These are phyloP conservation scores for Oreonectes daqikongensis DNA, from an alignment of 2,797 vertebrate species.

Conservation along the genomic window DNA sequence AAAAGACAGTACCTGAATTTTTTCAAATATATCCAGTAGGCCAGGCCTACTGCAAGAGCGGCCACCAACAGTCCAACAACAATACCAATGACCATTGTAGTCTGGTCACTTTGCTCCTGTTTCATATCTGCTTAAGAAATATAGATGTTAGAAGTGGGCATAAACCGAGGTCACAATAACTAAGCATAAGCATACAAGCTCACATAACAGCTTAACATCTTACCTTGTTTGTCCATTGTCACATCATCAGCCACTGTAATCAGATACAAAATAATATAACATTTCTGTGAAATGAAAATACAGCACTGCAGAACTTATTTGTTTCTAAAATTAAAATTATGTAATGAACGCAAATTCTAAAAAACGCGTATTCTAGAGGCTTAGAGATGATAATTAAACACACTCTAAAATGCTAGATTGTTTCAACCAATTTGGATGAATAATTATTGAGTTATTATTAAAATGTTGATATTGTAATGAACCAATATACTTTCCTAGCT, in stretches of 20 bases:
- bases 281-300: too few relatives aligned
- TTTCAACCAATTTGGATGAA: too few relatives aligned
- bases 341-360: background rate
- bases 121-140: constrained; percentile 63
- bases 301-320: background rate
- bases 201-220: constrained; percentile 59
- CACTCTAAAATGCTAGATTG: too few relatives aligned
- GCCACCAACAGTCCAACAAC: constrained; percentile 88
- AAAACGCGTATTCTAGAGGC: background rate
- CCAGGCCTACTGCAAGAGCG: constrained; percentile 81
- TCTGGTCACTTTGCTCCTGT: constrained; percentile 75
- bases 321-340: background rate
- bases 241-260: constrained; percentile 81
- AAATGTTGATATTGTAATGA: too few relatives aligned
- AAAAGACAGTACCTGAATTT: constrained; percentile 87
- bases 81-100: constrained; percentile 89
- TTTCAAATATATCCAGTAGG: constrained; percentile 90
- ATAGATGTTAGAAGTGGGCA: background rate
- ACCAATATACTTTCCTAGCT: too few relatives aligned
- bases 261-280: constrained; percentile 79
- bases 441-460: too few relatives aligned
- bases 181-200: constrained; percentile 59
- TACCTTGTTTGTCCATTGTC: constrained; percentile 78
- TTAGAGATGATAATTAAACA: background rate
- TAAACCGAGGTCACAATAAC: background rate